These are phyloP conservation scores for Xiphophorus hellerii DNA, from an alignment of 2,113 vertebrate genomes.

Conservation along the genomic window DNA sequence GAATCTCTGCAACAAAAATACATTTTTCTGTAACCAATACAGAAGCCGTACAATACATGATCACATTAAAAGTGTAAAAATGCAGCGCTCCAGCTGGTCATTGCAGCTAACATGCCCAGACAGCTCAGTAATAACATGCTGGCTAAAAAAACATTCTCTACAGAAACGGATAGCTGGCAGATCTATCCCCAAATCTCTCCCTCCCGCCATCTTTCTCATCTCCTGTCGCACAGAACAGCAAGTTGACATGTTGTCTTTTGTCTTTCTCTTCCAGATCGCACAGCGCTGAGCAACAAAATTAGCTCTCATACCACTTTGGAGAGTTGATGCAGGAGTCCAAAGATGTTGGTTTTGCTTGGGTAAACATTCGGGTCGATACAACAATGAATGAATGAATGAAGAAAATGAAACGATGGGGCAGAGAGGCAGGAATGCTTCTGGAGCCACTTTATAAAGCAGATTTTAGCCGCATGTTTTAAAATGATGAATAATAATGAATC, in stretches of 20 bases:
- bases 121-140: constrained; percentile 53
- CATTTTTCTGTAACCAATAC: neutral
- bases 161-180: constrained; percentile 11
- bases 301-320: constrained; percentile 29
- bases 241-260: constrained; percentile 71
- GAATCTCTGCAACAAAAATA: neutral
- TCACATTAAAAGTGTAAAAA: neutral
- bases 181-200: constrained; percentile 20
- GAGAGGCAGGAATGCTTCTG: neutral
- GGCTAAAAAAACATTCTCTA: constrained; percentile 20
- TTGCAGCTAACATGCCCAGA: constrained; percentile 13
- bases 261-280: constrained; percentile 30
- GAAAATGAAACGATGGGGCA: constrained; percentile 4
- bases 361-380: constrained; percentile 34
- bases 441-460: neutral
- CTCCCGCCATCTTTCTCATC: constrained; percentile 41
- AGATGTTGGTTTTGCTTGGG: constrained; percentile 44
- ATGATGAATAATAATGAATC: neutral
- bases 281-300: constrained; percentile 37
- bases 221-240: constrained; percentile 39
- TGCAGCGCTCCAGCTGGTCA: constrained; percentile 5
- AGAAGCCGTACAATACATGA: neutral
- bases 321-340: constrained; percentile 39
- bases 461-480: neutral
- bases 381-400: constrained; percentile 15